Percentiles rank a stretch among this genome's conserved stretches.
These are phyloP conservation scores for Clavelina lepadiformis DNA, from an alignment of 23 tunicate genomes.

Conservation along the genomic window DNA sequence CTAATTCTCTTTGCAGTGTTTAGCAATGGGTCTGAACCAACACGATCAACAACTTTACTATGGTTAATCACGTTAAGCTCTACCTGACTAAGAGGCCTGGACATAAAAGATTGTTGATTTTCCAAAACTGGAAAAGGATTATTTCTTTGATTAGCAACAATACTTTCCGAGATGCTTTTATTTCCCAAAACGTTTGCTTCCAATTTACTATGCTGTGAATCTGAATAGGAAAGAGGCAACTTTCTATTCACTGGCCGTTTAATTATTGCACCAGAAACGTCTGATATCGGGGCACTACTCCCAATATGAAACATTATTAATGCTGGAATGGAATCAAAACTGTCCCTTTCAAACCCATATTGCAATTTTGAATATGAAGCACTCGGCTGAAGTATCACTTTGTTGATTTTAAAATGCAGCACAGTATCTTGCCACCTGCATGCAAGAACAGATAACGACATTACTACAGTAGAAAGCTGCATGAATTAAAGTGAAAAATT, in stretches of 20 bases:
- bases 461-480: too few species aligned
- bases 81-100: conserved; percentile 23
- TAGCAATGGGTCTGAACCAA: conserved; percentile 21
- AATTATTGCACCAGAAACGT: conserved; percentile 48
- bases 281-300: conserved; percentile 43
- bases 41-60: conserved; percentile 11
- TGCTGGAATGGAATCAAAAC: conserved; percentile 58
- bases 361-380: conserved; percentile 17
- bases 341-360: conserved; percentile 45
- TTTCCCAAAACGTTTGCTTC: neutral
- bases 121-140: too few species aligned
- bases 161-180: too few species aligned
- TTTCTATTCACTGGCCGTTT: conserved; percentile 49
- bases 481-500: too few species aligned
- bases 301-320: conserved; percentile 46
- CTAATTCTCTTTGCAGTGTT: conserved; percentile 3
- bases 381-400: conserved; percentile 1
- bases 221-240: conserved; percentile 45
- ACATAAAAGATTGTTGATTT: too few species aligned
- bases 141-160: too few species aligned
- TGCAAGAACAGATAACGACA: neutral
- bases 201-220: neutral
- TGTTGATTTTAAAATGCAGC: conserved; percentile 69
- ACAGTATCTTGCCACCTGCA: conserved; percentile 52
- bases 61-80: conserved; percentile 11